Evolutionary conservation across 2,113 vertebrate species (phyloP), one percentile per base, ranked within the genome.

Genomic region (Erythrolamprus reginae): DNA sequence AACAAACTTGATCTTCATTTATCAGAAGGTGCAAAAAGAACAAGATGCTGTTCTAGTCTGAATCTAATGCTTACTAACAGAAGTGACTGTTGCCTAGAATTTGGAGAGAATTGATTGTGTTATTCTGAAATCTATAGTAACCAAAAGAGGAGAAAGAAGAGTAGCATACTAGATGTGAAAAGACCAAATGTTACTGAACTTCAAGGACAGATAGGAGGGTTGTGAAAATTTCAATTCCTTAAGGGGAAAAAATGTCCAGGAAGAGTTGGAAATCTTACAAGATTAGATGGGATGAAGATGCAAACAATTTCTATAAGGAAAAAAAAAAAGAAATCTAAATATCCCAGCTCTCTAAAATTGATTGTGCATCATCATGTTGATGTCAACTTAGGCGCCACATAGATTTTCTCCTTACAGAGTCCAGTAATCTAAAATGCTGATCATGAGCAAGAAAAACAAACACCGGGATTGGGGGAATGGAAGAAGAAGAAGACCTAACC

Each of bases 391-490:
- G 65, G 2, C 4, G 6, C 65, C 65, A 70, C 65, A 19, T 33
- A 70, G 4, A 38, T 38, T 70, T 70, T 70, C n/a, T 38, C n/a
- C 13, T 33, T 70, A 70, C 13, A 7, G 61, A 70, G 12, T n/a
- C n/a, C n/a, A 38, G 58, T 33, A 33, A 33, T 70, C 13, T 70
- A 70, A 70, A 70, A 70, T 70, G 61, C 28, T 33, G n/a, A 17
- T 70, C 65, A 65, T n/a, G 61, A 65, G 28, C 12, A 65, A 70
- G 65, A 70, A 70, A 38, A 70, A 33, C n/a, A 65, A 65, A 33
- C n/a, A 6, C 1, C 0, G 2, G 61, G 4, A 13, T 45, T 2
- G 0, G 5, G 2, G 28, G n/a, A 4, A 33, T 70, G 5, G 61
- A 33, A 70, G 65, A 33, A 65, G n/a, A n/a, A 65, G 47, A 47